Percentiles rank a stretch among this genome's conserved stretches.
phyloP scores from a whole-genome alignment of 2,113 vertebrate species.

The Cochlearius cochlearius region DNA sequence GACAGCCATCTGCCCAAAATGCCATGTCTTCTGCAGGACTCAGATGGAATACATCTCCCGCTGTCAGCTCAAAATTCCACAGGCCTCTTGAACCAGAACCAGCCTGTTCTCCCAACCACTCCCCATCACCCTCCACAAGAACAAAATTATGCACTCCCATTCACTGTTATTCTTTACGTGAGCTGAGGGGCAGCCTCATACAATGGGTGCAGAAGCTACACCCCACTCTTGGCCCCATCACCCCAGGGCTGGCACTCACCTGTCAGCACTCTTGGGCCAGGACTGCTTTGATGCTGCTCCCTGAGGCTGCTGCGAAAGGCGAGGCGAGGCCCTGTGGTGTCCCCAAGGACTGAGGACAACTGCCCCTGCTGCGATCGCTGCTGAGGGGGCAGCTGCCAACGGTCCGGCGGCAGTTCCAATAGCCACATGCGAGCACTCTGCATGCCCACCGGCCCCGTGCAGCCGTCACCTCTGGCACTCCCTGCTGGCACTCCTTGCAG shows the following conservation, averaged over 20 bases:
- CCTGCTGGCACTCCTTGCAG: rapidly evolving
- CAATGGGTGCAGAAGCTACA: no score
- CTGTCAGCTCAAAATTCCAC: neutral
- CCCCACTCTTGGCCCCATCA: neutral
- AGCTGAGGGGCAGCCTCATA: neutral
- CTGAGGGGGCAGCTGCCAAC: no score
- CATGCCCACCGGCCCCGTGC: no score
- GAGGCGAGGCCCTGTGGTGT: rapidly evolving
- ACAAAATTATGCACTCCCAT: neutral
- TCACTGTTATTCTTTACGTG: neutral
- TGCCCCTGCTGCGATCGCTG: neutral
- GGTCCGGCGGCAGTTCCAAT: rapidly evolving
- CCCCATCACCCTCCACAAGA: neutral
- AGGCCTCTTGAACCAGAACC: neutral
- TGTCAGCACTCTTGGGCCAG: neutral
- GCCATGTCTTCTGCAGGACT: no score
- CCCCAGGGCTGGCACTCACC: no score
- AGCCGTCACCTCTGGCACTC: neutral
- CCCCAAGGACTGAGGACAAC: rapidly evolving
- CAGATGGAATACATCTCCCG: neutral
- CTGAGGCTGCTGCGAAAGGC: no score
- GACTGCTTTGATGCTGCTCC: neutral
- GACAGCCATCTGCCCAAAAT: neutral
- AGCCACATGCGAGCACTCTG: no score
- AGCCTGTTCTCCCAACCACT: neutral